A percentile compares a stretch with the other conserved stretches of the same genome.
phyloP scores from a whole-genome alignment of 2,888 invertebrate genomes.

The Anthrax anthrax region DNA sequence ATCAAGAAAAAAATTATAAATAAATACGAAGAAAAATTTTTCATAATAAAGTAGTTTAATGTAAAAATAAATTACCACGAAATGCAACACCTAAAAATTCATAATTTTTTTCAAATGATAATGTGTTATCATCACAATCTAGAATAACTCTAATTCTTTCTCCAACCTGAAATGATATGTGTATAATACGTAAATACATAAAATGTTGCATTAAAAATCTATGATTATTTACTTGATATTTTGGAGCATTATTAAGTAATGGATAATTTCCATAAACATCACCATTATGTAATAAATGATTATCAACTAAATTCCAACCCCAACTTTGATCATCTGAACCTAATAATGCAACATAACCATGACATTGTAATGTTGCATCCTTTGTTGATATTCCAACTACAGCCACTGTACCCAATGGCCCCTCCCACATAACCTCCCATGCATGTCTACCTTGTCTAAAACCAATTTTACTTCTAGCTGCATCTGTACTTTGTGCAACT shows the following conservation, averaged over 20 bases:
- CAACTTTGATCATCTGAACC: conserved; percentile 96
- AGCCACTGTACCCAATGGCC: conserved; percentile 94
- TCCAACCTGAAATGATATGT: conserved; percentile 57
- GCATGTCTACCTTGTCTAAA: conserved; percentile 86
- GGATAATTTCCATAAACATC: conserved; percentile 91
- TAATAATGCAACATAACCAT: conserved; percentile 87
- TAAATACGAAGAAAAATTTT: too few relatives aligned
- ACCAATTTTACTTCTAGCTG: conserved; percentile 77
- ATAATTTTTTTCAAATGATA: conserved; percentile 95
- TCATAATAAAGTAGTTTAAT: too few relatives aligned
- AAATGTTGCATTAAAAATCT: neutral
- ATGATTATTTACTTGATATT: conserved; percentile 65
- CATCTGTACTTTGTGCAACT: conserved; percentile 97
- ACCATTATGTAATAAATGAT: conserved; percentile 90
- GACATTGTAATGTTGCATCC: conserved; percentile 84
- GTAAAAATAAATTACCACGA: conserved; percentile 46
- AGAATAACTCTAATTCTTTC: conserved; percentile 93
- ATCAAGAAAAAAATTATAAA: neutral
- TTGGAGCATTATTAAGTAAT: conserved; percentile 86
- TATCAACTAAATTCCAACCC: conserved; percentile 99
- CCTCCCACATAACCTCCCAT: conserved; percentile 98
- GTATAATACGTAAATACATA: too few relatives aligned
- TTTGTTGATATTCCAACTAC: conserved; percentile 92
- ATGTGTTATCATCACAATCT: conserved; percentile 93
- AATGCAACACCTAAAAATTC: conserved; percentile 98